A percentile compares a stretch with the other conserved stretches of the same genome.
Evolutionary conservation across 2,888 invertebrate genomes (phyloP).

Genomic region (Thera obeliscata): DNA sequence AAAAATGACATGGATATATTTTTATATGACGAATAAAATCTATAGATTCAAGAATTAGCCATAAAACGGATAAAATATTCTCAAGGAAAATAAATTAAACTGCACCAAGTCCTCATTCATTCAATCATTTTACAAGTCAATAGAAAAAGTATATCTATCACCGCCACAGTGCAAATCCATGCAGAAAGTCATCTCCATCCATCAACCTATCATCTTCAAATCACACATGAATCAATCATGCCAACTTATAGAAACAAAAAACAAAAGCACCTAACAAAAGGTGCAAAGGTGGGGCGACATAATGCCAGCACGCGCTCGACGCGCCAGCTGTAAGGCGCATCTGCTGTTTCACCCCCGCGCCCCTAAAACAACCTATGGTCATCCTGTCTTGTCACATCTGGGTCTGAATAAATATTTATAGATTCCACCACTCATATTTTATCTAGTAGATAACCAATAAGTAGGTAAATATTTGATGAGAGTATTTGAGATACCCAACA

Average conservation of each 20-base stretch:
- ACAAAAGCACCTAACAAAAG: slow-evolving; percentile 55
- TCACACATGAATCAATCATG: slow-evolving; percentile 45
- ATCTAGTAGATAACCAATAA: slow-evolving; percentile 12
- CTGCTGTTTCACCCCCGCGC: slow-evolving; percentile 51
- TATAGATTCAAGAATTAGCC: too few species aligned
- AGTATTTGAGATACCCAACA: not conserved
- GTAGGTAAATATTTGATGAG: slow-evolving; percentile 16
- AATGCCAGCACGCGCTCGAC: slow-evolving; percentile 47
- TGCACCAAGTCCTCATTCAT: not conserved
- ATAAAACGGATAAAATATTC: too few species aligned
- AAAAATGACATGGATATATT: too few species aligned
- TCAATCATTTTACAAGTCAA: not conserved
- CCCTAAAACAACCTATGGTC: slow-evolving; percentile 45
- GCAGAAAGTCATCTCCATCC: slow-evolving; percentile 29
- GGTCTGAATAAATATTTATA: slow-evolving; percentile 29
- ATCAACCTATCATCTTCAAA: slow-evolving; percentile 39
- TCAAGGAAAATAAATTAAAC: too few species aligned
- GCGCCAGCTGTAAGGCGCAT: slow-evolving; percentile 59
- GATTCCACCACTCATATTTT: slow-evolving; percentile 7
- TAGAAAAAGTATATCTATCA: not conserved
- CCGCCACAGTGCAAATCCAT: slow-evolving; percentile 22
- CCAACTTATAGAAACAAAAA: slow-evolving; percentile 40
- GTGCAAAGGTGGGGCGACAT: slow-evolving; percentile 55
- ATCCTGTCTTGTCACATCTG: slow-evolving; percentile 45
- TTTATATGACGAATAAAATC: too few species aligned